Base-by-base conservation (phyloP, 2,113 vertebrate species). In the Ophthalmolycus amberensis region DNA sequence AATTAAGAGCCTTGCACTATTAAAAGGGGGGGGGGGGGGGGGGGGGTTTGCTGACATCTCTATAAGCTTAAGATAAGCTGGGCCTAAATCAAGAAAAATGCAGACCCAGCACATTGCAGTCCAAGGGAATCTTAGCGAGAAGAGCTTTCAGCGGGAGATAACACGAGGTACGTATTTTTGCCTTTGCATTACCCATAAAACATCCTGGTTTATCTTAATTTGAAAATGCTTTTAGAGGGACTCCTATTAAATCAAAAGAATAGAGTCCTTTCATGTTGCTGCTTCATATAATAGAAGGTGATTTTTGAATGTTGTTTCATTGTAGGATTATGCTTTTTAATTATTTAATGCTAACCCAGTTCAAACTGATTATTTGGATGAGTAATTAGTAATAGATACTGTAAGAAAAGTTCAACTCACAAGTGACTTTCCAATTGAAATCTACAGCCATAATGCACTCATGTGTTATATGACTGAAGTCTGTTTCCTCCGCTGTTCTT, bases 31-130 rank as follows among this genome's bases (percentile, higher is more conserved):
- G 80, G 88, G 83, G 88, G 80, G 25, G 25, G 25, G 25, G 25
- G 25, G 25, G 83, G 88, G 80, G 88, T 90, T 83, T 94, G 91
- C 91, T 93, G 89, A 93, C 92, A 86, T 92, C 89, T 90, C 87
- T 87, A 91, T 90, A 91, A 93, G 88, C 89, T 85, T 89, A 87
- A 90, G 90, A 90, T 92, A 93, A 93, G 91, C 92, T 71, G 80
- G 80, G 91, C 87, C 93, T 93, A 93, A 91, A 93, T 93, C 89
- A 94, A 88, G 89, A 91, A 92, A 94, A 91, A 91, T 91, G 92
- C 93, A 62, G 82, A 91, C 59, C 71, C 75, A 88, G 93, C 91
- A 93, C 77, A 77, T 89, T 80, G 82, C 83, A 88, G 90, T 91
- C 92, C 91, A 94, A 89, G 88, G 66, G 86, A 94, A 84, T 87